phyloP scores from a whole-genome alignment of 2,888 invertebrate genomes.

The Drosophila lutescens region DNA sequence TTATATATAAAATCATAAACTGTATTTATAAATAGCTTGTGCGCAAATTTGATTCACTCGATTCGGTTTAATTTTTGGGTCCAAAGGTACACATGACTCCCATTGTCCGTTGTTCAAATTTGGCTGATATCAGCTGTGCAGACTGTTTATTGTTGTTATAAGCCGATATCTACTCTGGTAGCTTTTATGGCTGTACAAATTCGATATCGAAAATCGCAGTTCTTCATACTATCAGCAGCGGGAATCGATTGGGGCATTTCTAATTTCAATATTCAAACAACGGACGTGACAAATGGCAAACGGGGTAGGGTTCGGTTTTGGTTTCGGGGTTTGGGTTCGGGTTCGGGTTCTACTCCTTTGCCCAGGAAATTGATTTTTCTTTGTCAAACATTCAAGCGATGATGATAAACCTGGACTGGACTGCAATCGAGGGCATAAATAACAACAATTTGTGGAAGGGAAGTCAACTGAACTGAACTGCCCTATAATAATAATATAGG shows the following conservation, averaged over 20 bases:
- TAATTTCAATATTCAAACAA: slow-evolving; percentile 45
- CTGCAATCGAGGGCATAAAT: slow-evolving; percentile 27
- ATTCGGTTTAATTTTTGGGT: slow-evolving; percentile 1
- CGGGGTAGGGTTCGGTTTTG: slow-evolving; percentile 1
- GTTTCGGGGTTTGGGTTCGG: too few species aligned
- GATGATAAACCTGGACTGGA: slow-evolving; percentile 28
- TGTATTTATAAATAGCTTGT: not conserved
- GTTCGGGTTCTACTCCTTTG: not conserved
- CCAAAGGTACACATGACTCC: slow-evolving; percentile 17
- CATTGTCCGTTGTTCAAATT: slow-evolving; percentile 13
- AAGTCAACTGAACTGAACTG: not conserved
- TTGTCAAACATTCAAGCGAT: slow-evolving; percentile 35
- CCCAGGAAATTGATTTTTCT: slow-evolving; percentile 46
- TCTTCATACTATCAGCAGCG: slow-evolving; percentile 48
- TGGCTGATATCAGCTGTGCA: slow-evolving; percentile 23
- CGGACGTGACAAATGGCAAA: slow-evolving; percentile 37
- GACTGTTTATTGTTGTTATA: slow-evolving; percentile 57
- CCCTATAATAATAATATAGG: not conserved
- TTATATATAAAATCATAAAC: not conserved
- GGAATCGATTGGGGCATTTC: slow-evolving; percentile 24
- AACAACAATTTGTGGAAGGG: slow-evolving; percentile 16
- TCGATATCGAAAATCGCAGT: slow-evolving; percentile 65
- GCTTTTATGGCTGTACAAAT: slow-evolving; percentile 61
- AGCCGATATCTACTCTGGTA: slow-evolving; percentile 68
- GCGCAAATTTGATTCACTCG: not conserved